These are phyloP conservation scores for Theonella swinhoei DNA, from an alignment of 37 sponge, comb jelly and placozoan species.

Conservation along the genomic window DNA sequence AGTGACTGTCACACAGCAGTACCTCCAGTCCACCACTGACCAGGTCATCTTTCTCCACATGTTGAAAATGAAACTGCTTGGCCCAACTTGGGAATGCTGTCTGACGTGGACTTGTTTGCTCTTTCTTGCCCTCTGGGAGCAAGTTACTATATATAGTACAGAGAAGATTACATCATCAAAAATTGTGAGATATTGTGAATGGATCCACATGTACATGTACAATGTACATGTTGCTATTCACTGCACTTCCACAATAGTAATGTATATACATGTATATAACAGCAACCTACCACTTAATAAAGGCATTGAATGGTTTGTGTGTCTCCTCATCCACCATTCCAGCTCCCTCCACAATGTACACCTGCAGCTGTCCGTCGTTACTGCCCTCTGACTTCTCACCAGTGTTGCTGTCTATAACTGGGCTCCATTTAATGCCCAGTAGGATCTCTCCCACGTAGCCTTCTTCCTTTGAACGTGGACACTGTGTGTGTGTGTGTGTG, in stretches of 20 bases:
- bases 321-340: constrained; percentile 52
- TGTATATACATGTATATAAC: not conserved
- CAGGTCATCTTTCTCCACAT: constrained; percentile 19
- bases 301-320: constrained; percentile 56
- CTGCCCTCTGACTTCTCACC: not conserved
- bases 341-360: constrained; percentile 68
- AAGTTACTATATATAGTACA: constrained; percentile 16
- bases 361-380: constrained; percentile 54
- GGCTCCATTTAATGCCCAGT: constrained; percentile 60
- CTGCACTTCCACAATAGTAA: not conserved
- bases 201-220: no score
- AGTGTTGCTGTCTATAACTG: not conserved
- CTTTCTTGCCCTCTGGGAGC: constrained; percentile 15
- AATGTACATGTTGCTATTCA: no score
- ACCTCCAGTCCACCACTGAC: constrained; percentile 58
- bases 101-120: constrained; percentile 54
- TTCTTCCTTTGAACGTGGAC: constrained; percentile 34
- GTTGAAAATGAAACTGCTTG: constrained; percentile 37
- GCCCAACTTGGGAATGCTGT: constrained; percentile 68
- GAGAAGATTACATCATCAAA: not conserved
- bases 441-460: constrained; percentile 59
- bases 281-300: constrained; percentile 52
- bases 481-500: constrained; percentile 1
- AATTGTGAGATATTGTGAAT: no score
- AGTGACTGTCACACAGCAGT: constrained; percentile 50